Conservation (phyloP, 1,140 invertebrate genomes). For the Hyles euphorbiae region DNA sequence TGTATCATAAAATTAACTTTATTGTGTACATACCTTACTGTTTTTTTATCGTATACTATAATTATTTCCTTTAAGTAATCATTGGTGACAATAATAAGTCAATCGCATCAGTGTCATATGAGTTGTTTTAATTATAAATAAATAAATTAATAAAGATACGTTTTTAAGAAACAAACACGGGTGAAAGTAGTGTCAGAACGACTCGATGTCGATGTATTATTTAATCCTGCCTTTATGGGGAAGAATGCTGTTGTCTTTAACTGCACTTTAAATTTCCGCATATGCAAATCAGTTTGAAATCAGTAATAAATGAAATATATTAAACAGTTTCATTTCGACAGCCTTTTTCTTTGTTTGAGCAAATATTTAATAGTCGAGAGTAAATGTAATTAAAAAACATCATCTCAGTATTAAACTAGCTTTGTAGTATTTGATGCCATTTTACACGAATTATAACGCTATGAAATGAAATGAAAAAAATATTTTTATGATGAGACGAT, state of each 20-base stretch:
- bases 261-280: conserved; percentile 1
- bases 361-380: conserved; percentile 5
- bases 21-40: conserved; percentile 37
- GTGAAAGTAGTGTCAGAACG: conserved; percentile 25
- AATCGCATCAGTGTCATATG: conserved; percentile 43
- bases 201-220: conserved; percentile 15
- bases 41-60: conserved; percentile 16
- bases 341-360: conserved; percentile 7
- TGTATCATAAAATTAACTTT: conserved; percentile 20
- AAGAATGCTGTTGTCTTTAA: no score
- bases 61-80: conserved; percentile 23
- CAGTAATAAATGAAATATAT: no score
- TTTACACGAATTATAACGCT: conserved; percentile 33
- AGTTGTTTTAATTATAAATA: conserved; percentile 30
- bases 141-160: conserved; percentile 22
- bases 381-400: conserved; percentile 20
- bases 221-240: neutral
- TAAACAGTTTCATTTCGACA: no score
- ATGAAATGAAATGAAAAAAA: conserved; percentile 17
- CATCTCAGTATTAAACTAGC: conserved; percentile 66
- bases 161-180: conserved; percentile 30
- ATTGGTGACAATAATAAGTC: conserved; percentile 50
- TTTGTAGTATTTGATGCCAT: conserved; percentile 58
- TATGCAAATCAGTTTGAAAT: neutral
- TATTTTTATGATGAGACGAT: conserved; percentile 19